Evolutionary conservation across 2,797 vertebrate genomes (phyloP).

Genomic region (Platyrinchus mystaceus): DNA sequence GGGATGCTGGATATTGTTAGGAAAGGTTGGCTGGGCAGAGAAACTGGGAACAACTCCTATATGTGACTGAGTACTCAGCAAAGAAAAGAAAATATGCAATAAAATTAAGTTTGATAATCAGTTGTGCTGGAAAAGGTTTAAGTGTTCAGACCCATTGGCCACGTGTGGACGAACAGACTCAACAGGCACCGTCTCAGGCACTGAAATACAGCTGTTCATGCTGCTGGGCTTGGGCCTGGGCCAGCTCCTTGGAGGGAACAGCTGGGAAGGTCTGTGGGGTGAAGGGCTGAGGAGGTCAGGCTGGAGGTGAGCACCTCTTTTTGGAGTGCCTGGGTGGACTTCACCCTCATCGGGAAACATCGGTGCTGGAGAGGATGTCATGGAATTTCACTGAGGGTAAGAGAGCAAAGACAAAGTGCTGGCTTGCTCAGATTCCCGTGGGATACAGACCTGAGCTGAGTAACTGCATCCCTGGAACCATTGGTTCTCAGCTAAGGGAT

Average conservation of each 20-base stretch:
- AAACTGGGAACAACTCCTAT: neutral
- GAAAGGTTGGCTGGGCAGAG: neutral
- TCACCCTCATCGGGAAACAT: rapidly evolving
- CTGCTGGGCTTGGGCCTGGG: neutral
- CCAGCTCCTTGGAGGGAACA: neutral
- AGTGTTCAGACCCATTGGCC: neutral
- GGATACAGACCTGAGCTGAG: neutral
- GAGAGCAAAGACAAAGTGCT: neutral
- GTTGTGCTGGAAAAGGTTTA: neutral
- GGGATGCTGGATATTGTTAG: neutral
- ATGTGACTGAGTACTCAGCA: rapidly evolving
- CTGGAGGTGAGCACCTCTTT: neutral
- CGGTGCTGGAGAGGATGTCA: rapidly evolving
- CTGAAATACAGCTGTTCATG: neutral
- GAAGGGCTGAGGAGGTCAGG: neutral
- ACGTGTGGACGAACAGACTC: neutral
- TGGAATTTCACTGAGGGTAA: neutral
- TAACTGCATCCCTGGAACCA: neutral
- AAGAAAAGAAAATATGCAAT: neutral
- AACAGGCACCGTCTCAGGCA: rapidly evolving
- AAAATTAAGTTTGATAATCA: neutral
- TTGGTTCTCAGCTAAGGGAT: rapidly evolving
- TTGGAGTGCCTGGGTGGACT: neutral
- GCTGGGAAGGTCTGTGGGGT: neutral
- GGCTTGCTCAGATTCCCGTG: neutral